Evolutionary conservation across 2,888 invertebrate genomes (phyloP), one percentile per base, ranked within the genome.

Genomic region (Nomada fabriciana): DNA sequence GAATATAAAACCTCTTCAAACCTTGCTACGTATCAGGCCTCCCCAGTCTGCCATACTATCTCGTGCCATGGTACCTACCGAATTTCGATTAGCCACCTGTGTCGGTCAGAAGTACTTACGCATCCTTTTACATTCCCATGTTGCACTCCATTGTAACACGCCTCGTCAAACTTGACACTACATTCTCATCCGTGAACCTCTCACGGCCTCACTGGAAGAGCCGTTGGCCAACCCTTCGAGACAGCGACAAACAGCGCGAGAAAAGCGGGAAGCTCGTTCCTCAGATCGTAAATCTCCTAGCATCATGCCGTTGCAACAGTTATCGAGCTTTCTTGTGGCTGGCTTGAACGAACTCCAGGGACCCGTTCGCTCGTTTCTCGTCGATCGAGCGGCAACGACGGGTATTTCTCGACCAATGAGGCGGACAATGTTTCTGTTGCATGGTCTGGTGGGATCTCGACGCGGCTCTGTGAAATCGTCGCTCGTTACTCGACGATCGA

Each of bases 261-360:
- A 76, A 76, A 59, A 50, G 43, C 71, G 42, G 53, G 52, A 76
- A 86, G 65, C 77, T 70, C 55, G 78, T 60, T 64, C 68, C 52
- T 18, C 18, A 47, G 59, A 82, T 76, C 86, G 82, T 84, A 84
- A 86, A 82, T 86, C 80, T 73, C 53, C 18, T 13, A 23, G 60
- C 64, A 77, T 73, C 82, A 60, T 43, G 18, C 20, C 7, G 23
- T 36, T 57, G 67, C 23, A 60, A 53, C 68, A 52, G 42, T 60
- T 67, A 80, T 80, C 76, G 71, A 78, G 74, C 68, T 73, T 59
- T 76, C 74, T 68, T 55, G 23, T 47, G 36, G 43, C 18, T 47
- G 36, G 43, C 20, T 73, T 23, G 42, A 85, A 57, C 75, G 79
- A 74, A 65, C 72, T 73, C 63, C 36, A 20, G 63, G 64, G 67